A percentile compares a stretch with the other conserved stretches of the same genome.
phyloP scores from a whole-genome alignment of 2,888 invertebrate species.

The Girardia tigrina region DNA sequence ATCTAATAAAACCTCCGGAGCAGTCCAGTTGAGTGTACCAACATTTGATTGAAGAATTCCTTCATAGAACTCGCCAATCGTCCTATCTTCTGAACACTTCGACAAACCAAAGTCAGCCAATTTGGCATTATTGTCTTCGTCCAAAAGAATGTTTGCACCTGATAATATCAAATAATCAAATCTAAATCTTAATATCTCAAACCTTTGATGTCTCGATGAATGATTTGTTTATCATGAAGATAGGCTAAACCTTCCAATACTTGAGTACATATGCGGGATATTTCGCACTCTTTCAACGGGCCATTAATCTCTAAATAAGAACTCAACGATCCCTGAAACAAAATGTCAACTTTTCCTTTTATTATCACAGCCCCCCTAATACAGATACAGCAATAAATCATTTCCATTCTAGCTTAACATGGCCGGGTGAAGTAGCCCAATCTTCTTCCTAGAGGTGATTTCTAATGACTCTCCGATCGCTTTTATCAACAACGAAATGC shows the following conservation, averaged over 20 bases:
- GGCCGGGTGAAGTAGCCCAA: too few species aligned
- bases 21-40: not conserved
- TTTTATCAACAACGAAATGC: too few species aligned
- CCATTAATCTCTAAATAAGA: not conserved
- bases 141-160: not conserved
- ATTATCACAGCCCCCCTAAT: too few species aligned
- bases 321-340: not conserved
- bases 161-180: not conserved
- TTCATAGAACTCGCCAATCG: not conserved
- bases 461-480: too few species aligned
- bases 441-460: too few species aligned
- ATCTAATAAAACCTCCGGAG: not conserved
- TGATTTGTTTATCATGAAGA: not conserved
- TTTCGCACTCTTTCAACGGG: not conserved
- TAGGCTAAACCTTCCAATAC: not conserved
- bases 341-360: too few species aligned
- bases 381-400: too few species aligned
- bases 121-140: not conserved
- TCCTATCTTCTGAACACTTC: not conserved
- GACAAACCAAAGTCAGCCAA: not conserved
- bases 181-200: not conserved
- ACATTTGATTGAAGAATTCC: conserved; percentile 9
- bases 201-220: not conserved
- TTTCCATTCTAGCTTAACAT: too few species aligned
- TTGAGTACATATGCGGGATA: not conserved